These are phyloP conservation scores for Abrostola tripartita DNA, from an alignment of 2,888 invertebrate genomes.

Conservation along the genomic window DNA sequence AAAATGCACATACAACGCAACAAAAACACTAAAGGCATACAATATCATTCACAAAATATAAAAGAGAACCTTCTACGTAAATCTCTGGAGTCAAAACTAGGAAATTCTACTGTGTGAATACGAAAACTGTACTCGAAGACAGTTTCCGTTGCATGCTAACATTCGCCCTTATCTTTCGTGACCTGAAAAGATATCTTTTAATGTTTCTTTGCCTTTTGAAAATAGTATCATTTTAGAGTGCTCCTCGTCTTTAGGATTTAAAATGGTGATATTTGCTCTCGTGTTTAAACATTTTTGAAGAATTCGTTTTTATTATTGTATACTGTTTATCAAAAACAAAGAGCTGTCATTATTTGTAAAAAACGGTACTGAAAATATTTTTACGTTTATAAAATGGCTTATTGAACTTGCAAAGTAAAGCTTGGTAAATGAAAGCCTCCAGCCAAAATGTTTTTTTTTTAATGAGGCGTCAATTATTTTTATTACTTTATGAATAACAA, in stretches of 20 bases:
- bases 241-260: slow-evolving; percentile 10
- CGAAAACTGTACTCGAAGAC: slow-evolving; percentile 37
- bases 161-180: slow-evolving; percentile 48
- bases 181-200: slow-evolving; percentile 50
- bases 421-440: no score
- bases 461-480: no score
- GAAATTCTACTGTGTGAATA: slow-evolving; percentile 44
- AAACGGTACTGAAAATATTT: no score
- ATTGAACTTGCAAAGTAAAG: no score
- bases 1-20: background rate
- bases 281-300: background rate
- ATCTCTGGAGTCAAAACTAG: slow-evolving; percentile 25
- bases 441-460: no score
- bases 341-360: no score
- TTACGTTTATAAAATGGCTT: no score
- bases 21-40: background rate
- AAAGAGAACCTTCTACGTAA: slow-evolving; percentile 17
- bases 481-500: no score
- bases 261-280: background rate
- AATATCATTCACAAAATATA: slow-evolving; percentile 21
- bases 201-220: slow-evolving; percentile 47
- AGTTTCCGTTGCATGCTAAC: slow-evolving; percentile 39
- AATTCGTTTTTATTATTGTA: background rate
- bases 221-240: slow-evolving; percentile 27
- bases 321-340: no score